Conservation (phyloP, 2,888 invertebrate species). For the Eupithecia tripunctaria region DNA sequence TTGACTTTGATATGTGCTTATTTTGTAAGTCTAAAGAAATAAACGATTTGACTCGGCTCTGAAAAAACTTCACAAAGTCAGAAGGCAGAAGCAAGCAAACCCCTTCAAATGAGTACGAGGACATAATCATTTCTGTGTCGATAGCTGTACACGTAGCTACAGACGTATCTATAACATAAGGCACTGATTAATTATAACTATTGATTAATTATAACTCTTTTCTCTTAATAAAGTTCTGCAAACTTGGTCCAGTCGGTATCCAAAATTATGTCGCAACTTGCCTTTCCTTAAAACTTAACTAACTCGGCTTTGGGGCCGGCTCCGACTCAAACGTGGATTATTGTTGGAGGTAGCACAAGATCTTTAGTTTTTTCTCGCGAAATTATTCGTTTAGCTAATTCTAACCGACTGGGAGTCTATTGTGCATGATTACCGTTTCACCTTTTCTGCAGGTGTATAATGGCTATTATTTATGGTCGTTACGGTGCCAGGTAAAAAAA, state of each 20-base stretch:
- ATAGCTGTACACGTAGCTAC: background rate
- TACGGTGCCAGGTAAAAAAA: background rate
- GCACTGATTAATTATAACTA: conserved; percentile 70
- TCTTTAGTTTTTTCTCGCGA: background rate
- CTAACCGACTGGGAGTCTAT: background rate
- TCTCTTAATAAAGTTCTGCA: conserved; percentile 55
- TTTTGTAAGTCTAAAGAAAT: too few species aligned
- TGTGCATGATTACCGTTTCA: background rate
- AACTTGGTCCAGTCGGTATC: conserved; percentile 54
- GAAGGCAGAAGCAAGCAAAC: background rate
- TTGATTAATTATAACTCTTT: conserved; percentile 63
- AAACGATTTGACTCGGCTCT: background rate
- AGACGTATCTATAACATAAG: conserved; percentile 7
- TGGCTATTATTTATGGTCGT: background rate
- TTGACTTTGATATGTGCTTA: too few species aligned
- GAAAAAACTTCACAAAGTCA: background rate
- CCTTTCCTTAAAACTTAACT: conserved; percentile 51
- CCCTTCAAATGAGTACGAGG: background rate
- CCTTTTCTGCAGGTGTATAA: background rate
- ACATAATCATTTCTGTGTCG: background rate
- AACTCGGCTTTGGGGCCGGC: background rate
- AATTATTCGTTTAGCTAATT: background rate
- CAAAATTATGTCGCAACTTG: conserved; percentile 70
- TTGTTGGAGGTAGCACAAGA: background rate
- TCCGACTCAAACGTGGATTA: background rate